phyloP scores from a whole-genome alignment of 1,140 invertebrate species.

The Macrocentrus cingulum region DNA sequence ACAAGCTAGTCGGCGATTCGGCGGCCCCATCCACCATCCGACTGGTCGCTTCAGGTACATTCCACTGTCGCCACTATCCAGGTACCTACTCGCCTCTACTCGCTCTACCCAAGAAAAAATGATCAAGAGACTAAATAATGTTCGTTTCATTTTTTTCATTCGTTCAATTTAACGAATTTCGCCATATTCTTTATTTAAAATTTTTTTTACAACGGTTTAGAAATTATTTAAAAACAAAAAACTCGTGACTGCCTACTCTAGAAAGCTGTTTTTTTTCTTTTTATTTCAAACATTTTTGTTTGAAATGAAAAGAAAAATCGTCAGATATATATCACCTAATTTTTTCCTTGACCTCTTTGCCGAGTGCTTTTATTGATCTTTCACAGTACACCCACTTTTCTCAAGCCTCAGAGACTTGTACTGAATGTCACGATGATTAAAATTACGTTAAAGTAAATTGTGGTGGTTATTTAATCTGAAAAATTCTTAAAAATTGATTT shows the following conservation, averaged over 20 bases:
- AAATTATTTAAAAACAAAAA: constrained; percentile 9
- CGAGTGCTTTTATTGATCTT: constrained; percentile 5
- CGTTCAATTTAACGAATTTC: no score
- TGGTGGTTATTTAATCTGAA: no score
- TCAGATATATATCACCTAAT: neutral
- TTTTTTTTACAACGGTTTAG: constrained; percentile 25
- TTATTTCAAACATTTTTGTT: neutral
- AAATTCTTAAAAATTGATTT: no score
- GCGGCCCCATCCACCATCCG: constrained; percentile 90
- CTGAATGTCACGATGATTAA: neutral
- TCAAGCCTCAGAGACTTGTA: neutral
- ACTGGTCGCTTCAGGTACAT: constrained; percentile 89
- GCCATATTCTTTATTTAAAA: constrained; percentile 28
- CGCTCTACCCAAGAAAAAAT: constrained; percentile 53
- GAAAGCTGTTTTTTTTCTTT: constrained; percentile 2
- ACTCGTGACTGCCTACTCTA: constrained; percentile 13
- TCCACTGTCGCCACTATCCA: constrained; percentile 69
- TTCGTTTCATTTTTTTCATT: no score
- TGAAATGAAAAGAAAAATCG: no score
- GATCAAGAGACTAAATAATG: neutral
- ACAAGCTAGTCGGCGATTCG: constrained; percentile 77
- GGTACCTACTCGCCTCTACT: constrained; percentile 64
- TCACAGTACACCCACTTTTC: neutral
- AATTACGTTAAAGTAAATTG: neutral
- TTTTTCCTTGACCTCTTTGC: constrained; percentile 15